Percentiles rank a stretch among this genome's conserved stretches.
Evolutionary conservation across 2,797 vertebrate genomes (phyloP).

Genomic region (Myotis findleyi): DNA sequence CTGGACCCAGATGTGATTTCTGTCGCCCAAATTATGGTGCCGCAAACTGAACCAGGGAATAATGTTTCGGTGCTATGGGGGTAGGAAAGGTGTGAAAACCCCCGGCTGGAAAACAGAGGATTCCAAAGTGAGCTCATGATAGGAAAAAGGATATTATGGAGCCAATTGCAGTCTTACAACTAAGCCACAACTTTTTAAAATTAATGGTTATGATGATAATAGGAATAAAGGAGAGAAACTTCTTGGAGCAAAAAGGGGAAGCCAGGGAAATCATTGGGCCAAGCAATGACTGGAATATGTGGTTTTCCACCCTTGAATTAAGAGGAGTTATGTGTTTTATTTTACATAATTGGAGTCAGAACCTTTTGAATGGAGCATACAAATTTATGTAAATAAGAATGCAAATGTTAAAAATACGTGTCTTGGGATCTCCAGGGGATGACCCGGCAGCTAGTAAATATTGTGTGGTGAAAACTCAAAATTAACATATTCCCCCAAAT

Average conservation of each 20-base stretch:
- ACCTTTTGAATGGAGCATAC: constrained; percentile 54
- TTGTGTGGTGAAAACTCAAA: background rate
- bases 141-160: background rate
- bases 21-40: background rate
- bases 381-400: constrained; percentile 75
- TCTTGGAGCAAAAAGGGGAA: background rate
- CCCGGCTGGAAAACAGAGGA: background rate
- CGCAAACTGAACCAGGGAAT: background rate
- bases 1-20: background rate
- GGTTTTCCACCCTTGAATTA: background rate
- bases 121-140: background rate
- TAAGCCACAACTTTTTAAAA: background rate
- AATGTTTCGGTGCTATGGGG: background rate
- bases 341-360: constrained; percentile 58
- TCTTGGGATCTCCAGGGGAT: constrained; percentile 65
- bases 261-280: background rate
- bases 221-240: background rate
- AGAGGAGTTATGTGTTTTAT: constrained; percentile 41
- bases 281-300: background rate
- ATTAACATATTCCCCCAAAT: background rate
- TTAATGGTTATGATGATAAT: background rate
- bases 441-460: constrained; percentile 54
- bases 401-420: constrained; percentile 65
- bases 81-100: background rate
- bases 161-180: background rate